These are phyloP conservation scores for Anomalospiza imberbis DNA, from an alignment of 2,797 vertebrate genomes.

Conservation along the genomic window DNA sequence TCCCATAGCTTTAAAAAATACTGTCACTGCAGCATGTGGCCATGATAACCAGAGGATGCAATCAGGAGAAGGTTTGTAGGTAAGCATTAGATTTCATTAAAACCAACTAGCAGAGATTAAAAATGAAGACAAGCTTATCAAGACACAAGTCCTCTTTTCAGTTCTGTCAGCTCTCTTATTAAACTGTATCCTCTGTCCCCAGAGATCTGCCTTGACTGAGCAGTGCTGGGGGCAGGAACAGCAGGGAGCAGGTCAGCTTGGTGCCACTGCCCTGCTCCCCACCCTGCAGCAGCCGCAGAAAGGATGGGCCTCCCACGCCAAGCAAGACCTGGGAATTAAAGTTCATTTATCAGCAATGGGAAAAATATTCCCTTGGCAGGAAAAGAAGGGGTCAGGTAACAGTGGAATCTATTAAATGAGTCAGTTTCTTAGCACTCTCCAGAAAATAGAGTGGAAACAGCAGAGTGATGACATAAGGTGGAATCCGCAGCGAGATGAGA, in stretches of 20 bases:
- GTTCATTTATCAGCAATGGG: not conserved
- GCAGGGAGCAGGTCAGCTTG: fast-evolving
- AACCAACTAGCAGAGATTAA: not conserved
- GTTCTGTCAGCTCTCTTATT: not conserved
- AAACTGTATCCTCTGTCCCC: not conserved
- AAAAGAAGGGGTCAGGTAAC: not conserved
- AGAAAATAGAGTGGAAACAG: not conserved
- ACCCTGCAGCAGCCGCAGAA: not conserved
- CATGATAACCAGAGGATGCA: not conserved
- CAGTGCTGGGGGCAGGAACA: fast-evolving
- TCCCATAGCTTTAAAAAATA: not conserved
- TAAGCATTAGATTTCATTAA: not conserved
- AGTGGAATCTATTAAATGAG: not conserved
- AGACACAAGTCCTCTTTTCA: not conserved
- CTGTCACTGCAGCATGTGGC: not conserved
- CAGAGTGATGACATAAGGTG: not conserved
- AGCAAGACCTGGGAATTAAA: not conserved
- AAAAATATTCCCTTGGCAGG: not conserved
- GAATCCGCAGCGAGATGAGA: not conserved
- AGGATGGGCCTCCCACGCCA: not conserved
- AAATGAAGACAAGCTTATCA: not conserved
- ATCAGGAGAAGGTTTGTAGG: not conserved
- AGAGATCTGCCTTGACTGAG: not conserved
- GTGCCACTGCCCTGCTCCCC: not conserved
- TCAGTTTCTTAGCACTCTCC: not conserved